Base-by-base conservation (phyloP, 2,888 invertebrate species). In the Euphydryas editha region DNA sequence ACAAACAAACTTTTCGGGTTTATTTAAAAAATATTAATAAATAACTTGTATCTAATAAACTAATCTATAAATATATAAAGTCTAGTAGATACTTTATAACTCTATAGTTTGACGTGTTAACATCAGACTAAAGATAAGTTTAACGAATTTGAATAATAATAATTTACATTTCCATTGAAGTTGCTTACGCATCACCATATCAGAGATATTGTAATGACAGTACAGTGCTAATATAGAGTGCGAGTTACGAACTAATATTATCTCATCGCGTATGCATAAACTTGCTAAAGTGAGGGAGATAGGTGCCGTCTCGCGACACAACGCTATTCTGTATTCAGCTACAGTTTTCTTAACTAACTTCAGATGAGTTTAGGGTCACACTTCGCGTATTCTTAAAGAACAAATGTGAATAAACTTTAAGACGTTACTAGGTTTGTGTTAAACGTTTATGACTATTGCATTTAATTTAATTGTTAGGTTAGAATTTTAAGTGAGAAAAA, bases 191-290 rank as follows among this genome's bases (percentile, higher is more conserved):
- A 82, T 86, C 82, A 82, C 78, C 85, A 85, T 82, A 83, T 84
- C 85, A 85, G 72, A 84, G 81, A 84, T 82, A 85, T 85, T 85
- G 81, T 87, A 86, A 88, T 82, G 81, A 78, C 76, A 78, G 78
- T 79, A 85, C 86, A 85, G 86, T 86, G 87, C 76, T 83, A 85
- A 83, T 83, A 80, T 78, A 82, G 83, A 80, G 79, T 82, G 80
- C 73, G 73, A 81, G 81, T 81, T 80, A 76, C 68, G 75, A 85
- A 87, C 87, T 88, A 87, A 87, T 87, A 85, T 80, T 74, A 77
- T 77, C 80, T 87, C 86, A 89, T 90, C 83, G 80, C 75, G 82
- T 81, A 88, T 87, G 88, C 88, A 85, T 82, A 83, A 87, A 89
- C 83, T 87, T 82, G 71, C 62, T 54, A 65, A n/a, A 65, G 66